Percentiles rank a stretch among this genome's conserved stretches.
Evolutionary conservation across 1,140 invertebrate species (phyloP).

Genomic region (Zaprionus kolodkinae): DNA sequence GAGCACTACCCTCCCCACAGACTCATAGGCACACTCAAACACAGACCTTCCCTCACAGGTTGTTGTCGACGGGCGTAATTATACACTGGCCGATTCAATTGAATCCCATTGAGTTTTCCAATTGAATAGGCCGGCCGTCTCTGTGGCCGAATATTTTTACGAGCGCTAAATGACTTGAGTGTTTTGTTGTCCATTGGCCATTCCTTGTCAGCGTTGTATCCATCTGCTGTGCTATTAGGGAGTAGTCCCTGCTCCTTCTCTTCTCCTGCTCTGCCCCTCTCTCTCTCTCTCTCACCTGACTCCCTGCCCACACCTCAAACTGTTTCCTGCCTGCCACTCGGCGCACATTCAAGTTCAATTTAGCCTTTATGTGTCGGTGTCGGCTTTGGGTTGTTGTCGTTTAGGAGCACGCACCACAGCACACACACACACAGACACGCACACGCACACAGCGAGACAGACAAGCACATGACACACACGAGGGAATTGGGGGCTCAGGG

Average conservation of each 20-base stretch:
- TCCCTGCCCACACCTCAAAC: not conserved
- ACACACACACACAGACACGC: slow-evolving; percentile 10
- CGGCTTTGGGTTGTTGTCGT: slow-evolving; percentile 68
- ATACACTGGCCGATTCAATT: slow-evolving; percentile 63
- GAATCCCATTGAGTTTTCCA: slow-evolving; percentile 69
- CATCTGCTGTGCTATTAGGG: slow-evolving; percentile 17
- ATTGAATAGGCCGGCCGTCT: slow-evolving; percentile 50
- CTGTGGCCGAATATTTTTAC: slow-evolving; percentile 50
- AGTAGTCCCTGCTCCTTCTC: not conserved
- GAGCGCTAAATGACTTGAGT: slow-evolving; percentile 72
- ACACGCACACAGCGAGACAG: not conserved
- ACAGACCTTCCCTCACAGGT: not conserved
- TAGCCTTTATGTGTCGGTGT: slow-evolving; percentile 74
- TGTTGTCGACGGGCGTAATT: slow-evolving; percentile 50
- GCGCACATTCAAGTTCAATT: slow-evolving; percentile 71
- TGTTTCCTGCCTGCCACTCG: slow-evolving; percentile 35
- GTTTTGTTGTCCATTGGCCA: slow-evolving; percentile 60
- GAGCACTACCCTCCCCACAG: not conserved
- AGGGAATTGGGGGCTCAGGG: slow-evolving; percentile 13
- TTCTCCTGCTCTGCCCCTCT: too few species aligned
- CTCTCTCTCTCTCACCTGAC: not conserved
- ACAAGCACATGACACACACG: slow-evolving; percentile 14
- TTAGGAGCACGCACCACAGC: slow-evolving; percentile 57
- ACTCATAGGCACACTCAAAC: not conserved
- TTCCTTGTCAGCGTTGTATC: slow-evolving; percentile 22